Conservation (phyloP, 2,113 vertebrate species). For the Oncorhynchus clarkii region DNA sequence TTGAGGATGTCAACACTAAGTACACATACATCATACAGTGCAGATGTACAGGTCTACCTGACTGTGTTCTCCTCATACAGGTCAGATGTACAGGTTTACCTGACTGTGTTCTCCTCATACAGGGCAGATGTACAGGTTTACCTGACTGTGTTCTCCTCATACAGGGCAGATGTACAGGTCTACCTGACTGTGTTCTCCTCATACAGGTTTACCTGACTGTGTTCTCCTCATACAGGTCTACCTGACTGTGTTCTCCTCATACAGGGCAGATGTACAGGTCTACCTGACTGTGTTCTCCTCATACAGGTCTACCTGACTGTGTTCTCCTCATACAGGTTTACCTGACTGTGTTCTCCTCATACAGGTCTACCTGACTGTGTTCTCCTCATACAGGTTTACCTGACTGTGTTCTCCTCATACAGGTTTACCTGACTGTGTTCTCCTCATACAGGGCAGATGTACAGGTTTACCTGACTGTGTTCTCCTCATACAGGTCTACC, state of each 20-base stretch:
- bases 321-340: constrained; percentile 7
- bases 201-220: too few species aligned
- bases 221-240: background rate
- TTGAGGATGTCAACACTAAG: background rate
- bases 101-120: too few species aligned
- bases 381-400: constrained; percentile 65
- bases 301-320: background rate
- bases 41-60: background rate
- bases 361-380: constrained; percentile 3
- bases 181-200: too few species aligned
- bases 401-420: too few species aligned
- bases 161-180: too few species aligned
- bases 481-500: too few species aligned
- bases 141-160: too few species aligned
- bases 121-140: too few species aligned
- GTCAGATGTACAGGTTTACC: too few species aligned
- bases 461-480: too few species aligned
- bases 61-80: constrained; percentile 15
- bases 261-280: background rate
- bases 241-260: constrained; percentile 15
- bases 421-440: too few species aligned
- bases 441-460: too few species aligned
- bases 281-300: constrained; percentile 17
- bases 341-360: constrained; percentile 16
- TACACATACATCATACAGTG: background rate